These are phyloP conservation scores for Numida meleagris DNA, from an alignment of 2,113 vertebrate genomes.

Conservation along the genomic window DNA sequence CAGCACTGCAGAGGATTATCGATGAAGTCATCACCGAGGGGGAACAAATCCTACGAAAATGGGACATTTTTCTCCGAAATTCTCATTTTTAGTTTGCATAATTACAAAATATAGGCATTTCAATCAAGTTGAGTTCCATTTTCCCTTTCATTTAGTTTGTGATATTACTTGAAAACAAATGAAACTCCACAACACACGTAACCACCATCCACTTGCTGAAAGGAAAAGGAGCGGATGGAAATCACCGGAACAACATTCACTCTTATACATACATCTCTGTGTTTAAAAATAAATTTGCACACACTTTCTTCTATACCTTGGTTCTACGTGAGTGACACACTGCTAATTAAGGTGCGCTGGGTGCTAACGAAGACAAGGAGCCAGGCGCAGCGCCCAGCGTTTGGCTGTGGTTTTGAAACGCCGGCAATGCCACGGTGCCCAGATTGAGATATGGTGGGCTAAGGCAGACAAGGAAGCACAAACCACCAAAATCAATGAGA, in stretches of 20 bases:
- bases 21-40: background rate
- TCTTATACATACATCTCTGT: background rate
- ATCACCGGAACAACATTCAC: background rate
- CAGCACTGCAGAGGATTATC: background rate
- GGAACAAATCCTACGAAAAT: background rate
- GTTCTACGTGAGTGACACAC: background rate
- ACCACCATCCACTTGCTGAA: background rate
- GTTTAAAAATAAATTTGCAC: background rate
- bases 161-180: background rate
- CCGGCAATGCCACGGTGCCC: rapidly evolving
- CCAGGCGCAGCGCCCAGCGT: background rate
- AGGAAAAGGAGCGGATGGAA: rapidly evolving
- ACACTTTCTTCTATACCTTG: background rate
- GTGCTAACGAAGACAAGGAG: constrained; percentile 1
- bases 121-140: background rate
- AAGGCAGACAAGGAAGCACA: background rate
- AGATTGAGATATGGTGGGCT: rapidly evolving
- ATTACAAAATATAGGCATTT: background rate
- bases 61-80: background rate
- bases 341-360: background rate
- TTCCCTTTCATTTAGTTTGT: background rate
- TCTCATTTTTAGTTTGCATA: background rate
- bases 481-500: background rate
- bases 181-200: background rate
- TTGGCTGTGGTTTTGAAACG: background rate